phyloP scores from a whole-genome alignment of 2,797 vertebrate genomes.

The Sus cebifrons region DNA sequence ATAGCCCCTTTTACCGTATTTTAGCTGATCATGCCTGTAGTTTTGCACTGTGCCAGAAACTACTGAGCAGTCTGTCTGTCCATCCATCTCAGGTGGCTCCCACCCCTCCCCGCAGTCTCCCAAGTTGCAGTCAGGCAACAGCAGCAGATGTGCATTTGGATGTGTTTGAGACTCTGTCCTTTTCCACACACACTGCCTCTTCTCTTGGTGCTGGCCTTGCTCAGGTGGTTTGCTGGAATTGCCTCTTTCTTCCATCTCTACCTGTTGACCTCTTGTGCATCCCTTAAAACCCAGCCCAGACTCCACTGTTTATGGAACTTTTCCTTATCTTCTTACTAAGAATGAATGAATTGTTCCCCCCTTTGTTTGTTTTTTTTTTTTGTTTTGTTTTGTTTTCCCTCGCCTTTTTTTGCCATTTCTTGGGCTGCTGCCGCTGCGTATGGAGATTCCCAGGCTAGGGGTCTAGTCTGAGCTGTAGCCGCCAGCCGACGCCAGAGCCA shows the following conservation, averaged over 20 bases:
- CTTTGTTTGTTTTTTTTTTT: too few species aligned
- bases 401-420: too few species aligned
- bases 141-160: not conserved
- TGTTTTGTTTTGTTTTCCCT: too few species aligned
- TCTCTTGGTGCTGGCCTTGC: not conserved
- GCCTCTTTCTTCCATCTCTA: not conserved
- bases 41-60: not conserved
- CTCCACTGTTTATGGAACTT: not conserved
- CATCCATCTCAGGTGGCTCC: too few species aligned
- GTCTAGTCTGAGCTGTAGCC: too few species aligned
- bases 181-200: not conserved
- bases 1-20: not conserved
- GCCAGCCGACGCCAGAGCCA: too few species aligned
- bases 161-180: not conserved
- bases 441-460: too few species aligned
- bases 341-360: not conserved
- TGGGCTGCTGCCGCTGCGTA: too few species aligned
- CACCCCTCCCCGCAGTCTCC: accelerated
- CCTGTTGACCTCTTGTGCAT: not conserved
- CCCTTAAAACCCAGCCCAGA: not conserved
- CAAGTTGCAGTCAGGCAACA: too few species aligned
- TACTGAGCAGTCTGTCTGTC: not conserved
- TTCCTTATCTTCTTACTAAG: not conserved
- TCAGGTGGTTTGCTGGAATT: not conserved
- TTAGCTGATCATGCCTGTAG: not conserved